Conservation (phyloP, 2,113 vertebrate species). For the Rousettus leschenaultii region DNA sequence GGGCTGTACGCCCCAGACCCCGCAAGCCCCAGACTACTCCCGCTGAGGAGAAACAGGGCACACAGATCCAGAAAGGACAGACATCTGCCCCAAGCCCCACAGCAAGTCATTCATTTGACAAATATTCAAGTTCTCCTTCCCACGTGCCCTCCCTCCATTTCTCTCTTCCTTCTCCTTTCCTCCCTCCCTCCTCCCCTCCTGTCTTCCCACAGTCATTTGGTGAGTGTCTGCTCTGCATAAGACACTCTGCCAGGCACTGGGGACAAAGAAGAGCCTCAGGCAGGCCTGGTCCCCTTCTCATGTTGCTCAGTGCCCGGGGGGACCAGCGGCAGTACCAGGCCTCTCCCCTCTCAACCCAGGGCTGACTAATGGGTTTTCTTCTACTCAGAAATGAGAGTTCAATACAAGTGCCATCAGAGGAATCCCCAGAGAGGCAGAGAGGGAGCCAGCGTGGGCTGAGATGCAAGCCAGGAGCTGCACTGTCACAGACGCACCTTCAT, state of each 20-base stretch:
- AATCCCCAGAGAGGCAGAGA: neutral
- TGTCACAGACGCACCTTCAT: neutral
- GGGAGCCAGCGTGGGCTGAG: neutral
- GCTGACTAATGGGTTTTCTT: neutral
- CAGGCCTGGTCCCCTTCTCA: neutral
- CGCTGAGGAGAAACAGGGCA: neutral
- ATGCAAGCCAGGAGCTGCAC: neutral
- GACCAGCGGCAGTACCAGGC: neutral
- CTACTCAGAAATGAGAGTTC: neutral
- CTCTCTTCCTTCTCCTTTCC: neutral
- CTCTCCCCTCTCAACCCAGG: neutral
- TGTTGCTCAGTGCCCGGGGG: neutral
- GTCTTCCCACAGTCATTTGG: neutral
- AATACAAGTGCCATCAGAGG: neutral
- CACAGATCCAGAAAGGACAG: neutral
- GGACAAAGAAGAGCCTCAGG: neutral
- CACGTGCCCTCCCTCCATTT: accelerated
- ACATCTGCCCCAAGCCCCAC: neutral
- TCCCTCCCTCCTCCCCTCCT: neutral
- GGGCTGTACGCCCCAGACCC: neutral
- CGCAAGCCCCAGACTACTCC: neutral
- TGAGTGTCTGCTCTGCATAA: neutral
- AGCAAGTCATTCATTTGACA: neutral
- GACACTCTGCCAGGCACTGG: neutral
- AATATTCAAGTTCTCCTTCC: neutral